Evolutionary conservation across 1,140 invertebrate species (phyloP).

Genomic region (Drosophila prosaltans): DNA sequence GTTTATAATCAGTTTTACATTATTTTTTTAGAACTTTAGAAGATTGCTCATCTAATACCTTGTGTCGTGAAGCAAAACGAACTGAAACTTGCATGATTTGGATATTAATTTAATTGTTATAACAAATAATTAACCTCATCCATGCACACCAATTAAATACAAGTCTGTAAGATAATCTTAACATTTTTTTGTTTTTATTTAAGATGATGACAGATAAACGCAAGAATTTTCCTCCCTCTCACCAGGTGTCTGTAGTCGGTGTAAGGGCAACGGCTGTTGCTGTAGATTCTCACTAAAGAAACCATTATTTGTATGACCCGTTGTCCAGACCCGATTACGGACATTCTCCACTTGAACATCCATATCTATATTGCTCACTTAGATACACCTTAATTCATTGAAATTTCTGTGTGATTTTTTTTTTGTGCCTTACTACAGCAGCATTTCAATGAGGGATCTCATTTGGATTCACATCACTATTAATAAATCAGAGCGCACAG

Average conservation of each 20-base stretch:
- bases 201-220: background rate
- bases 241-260: slow-evolving; percentile 70
- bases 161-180: background rate
- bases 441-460: slow-evolving; percentile 50
- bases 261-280: slow-evolving; percentile 57
- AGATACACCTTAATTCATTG: slow-evolving; percentile 27
- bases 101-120: background rate
- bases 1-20: background rate
- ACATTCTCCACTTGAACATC: slow-evolving; percentile 44
- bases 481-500: slow-evolving; percentile 48
- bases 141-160: background rate
- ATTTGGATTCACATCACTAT: slow-evolving; percentile 55
- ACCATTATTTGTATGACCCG: slow-evolving; percentile 59
- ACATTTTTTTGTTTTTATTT: no score
- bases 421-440: slow-evolving; percentile 25
- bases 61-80: background rate
- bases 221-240: background rate
- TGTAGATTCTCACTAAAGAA: slow-evolving; percentile 65
- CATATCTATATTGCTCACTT: slow-evolving; percentile 12
- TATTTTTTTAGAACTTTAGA: background rate
- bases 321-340: slow-evolving; percentile 66
- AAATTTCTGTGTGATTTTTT: slow-evolving; percentile 56
- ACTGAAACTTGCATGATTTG: background rate
- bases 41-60: background rate
- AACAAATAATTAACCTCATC: background rate